These are phyloP conservation scores for Rhineura floridana DNA, from an alignment of 2,113 vertebrate genomes.

Conservation along the genomic window DNA sequence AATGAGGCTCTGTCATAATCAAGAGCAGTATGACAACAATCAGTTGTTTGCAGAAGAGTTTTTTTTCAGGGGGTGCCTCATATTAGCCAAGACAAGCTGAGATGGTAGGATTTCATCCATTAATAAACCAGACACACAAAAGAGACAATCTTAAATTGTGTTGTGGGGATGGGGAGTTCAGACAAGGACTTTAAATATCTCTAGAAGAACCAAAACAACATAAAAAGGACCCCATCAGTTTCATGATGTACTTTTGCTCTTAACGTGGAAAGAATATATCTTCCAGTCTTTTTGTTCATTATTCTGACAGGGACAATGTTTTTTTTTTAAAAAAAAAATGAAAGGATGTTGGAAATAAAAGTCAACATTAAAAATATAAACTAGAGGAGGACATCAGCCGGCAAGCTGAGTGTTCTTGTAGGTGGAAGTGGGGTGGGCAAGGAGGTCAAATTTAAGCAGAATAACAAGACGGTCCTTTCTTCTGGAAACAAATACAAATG, in stretches of 20 bases:
- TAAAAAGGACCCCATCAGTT: background rate
- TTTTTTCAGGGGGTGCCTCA: background rate
- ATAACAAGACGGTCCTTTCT: slow-evolving; percentile 12
- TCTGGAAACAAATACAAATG: slow-evolving; percentile 37
- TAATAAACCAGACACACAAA: background rate
- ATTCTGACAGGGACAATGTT: background rate
- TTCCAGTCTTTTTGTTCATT: slow-evolving; percentile 21
- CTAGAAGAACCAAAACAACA: slow-evolving; percentile 1
- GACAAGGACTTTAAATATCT: background rate
- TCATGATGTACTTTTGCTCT: background rate
- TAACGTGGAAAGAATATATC: slow-evolving; percentile 25
- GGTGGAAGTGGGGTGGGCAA: slow-evolving; percentile 40
- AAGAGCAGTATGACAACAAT: background rate
- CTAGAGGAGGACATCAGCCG: slow-evolving; percentile 29
- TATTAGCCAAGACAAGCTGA: background rate
- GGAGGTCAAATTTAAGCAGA: slow-evolving; percentile 32
- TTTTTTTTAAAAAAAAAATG: slow-evolving; percentile 40
- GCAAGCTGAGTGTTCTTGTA: background rate
- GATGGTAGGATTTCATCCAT: background rate
- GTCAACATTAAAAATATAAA: slow-evolving; percentile 13
- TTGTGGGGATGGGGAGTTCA: background rate
- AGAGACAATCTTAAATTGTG: background rate
- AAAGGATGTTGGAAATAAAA: slow-evolving; percentile 42
- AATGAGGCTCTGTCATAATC: background rate
- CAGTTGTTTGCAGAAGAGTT: too few species aligned